Base-by-base conservation (phyloP, 2,797 vertebrate species). In the Dromococcyx pavoninus region DNA sequence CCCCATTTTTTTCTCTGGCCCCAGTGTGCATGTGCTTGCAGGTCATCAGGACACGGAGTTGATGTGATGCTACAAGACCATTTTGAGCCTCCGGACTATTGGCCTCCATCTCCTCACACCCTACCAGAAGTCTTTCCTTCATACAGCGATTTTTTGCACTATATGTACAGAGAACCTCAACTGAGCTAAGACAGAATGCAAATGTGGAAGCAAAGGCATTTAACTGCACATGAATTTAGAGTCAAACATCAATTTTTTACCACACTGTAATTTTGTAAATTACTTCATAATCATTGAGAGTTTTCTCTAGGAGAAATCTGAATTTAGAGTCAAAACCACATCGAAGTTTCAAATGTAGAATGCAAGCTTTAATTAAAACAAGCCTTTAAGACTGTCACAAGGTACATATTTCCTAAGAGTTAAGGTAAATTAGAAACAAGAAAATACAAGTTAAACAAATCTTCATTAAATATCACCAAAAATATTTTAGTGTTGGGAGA, bases 261-360 rank as follows among this genome's bases (percentile, higher is more conserved):
- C 19, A 88, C 50, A 24, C 17, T 69, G 18, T 57, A 86, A 92
- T 96, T 94, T 69, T 70, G 35, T 62, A 75, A 86, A 92, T 75
- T 37, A 77, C 73, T 92, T 89, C 88, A 75, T 57, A 70, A 80
- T 35, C 56, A 94, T 21, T 82, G 61, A 74, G 46, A 92, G 32
- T 65, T 91, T 91, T 86, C 46, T 77, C 69, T 25, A 58, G 23
- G 60, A 83, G 51, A 89, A 89, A 89, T 50, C 9, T 13, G 13
- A 81, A 79, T 86, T 85, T 66, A 46, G 28, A 91, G 32, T 86
- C 14, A 81, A 76, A 95, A 92, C 62, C 32, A 89, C 33, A 66
- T 5, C 3, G 11, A 81, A 81, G 23, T 58, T 89, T 60, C 70
- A 93, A 25, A 39, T 17, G 48, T 3, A 65, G 25, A 76, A 76